Evolutionary conservation across 2,888 invertebrate genomes (phyloP), one percentile per base, ranked within the genome.

Genomic region (Scrobipalpa costella): DNA sequence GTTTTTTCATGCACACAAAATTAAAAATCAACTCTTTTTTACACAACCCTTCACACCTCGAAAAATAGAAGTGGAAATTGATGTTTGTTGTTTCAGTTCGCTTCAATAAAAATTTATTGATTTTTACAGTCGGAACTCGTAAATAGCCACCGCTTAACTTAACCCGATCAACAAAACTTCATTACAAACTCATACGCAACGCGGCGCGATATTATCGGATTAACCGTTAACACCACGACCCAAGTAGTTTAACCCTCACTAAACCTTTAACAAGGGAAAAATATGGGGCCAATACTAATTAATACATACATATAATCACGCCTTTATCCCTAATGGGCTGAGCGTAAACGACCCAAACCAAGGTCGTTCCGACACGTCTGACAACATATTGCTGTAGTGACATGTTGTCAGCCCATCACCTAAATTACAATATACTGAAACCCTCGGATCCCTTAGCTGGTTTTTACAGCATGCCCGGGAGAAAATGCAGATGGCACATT

Each of bases 241-340:
- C 73, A 70, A 74, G 76, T 71, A 74, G 75, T 73, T 71, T 74
- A 73, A 76, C 72, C 74, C 63, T 63, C 71, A 77, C 73, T 76
- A 71, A 75, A 80, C 78, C 77, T 78, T 78, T 77, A 70, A 73
- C 70, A 66, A 71, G 75, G 72, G 73, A 78, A 77, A 79, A 79
- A 81, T 83, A 80, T 78, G 77, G 72, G 71, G 68, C 71, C 74
- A 73, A 79, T 82, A 79, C 79, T 83, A 83, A 84, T 83, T 78
- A 85, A 81, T n/a, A n/a, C n/a, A n/a, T n/a, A n/a, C n/a, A n/a
- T n/a, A n/a, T n/a, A n/a, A n/a, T n/a, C n/a, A n/a, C n/a, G n/a
- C n/a, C n/a, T n/a, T n/a, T n/a, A n/a, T n/a, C n/a, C n/a, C n/a
- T n/a, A n/a, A n/a, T n/a, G n/a, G n/a, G n/a, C n/a, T n/a, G n/a